A percentile compares a stretch with the other conserved stretches of the same genome.
phyloP scores from a whole-genome alignment of 2,113 vertebrate genomes.

The Upupa epops region DNA sequence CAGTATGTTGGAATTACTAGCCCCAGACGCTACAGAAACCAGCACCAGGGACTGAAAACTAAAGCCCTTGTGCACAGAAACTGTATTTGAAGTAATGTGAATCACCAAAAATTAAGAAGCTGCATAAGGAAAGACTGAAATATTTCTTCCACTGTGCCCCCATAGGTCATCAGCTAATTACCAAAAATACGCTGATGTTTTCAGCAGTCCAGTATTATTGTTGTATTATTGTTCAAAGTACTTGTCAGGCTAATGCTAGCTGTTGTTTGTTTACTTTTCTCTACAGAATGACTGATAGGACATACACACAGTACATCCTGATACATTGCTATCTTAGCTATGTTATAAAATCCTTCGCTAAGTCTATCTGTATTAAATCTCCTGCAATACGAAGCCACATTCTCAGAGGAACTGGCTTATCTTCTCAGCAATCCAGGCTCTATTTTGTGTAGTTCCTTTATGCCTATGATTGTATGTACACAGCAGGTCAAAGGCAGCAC shows the following conservation, averaged over 20 bases:
- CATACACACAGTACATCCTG: neutral
- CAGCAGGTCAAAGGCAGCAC: constrained; percentile 61
- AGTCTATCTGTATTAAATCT: neutral
- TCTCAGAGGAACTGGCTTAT: neutral
- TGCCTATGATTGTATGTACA: constrained; percentile 22
- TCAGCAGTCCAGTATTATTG: too few relatives aligned
- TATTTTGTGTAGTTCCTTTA: constrained; percentile 39
- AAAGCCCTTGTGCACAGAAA: neutral
- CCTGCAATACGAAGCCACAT: neutral
- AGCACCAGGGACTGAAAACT: neutral
- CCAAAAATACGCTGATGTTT: neutral
- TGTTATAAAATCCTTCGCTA: neutral
- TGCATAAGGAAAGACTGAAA: neutral
- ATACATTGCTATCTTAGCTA: neutral
- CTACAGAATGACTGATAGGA: neutral
- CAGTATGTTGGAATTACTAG: neutral
- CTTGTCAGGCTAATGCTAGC: neutral
- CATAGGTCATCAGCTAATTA: neutral
- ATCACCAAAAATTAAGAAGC: neutral
- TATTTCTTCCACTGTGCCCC: neutral
- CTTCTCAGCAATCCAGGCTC: constrained; percentile 6
- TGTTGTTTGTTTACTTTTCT: neutral
- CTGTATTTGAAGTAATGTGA: neutral
- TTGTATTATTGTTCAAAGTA: too few relatives aligned
- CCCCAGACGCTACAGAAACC: neutral